Conservation (phyloP, 2,113 vertebrate genomes). For the Sterna hirundo region DNA sequence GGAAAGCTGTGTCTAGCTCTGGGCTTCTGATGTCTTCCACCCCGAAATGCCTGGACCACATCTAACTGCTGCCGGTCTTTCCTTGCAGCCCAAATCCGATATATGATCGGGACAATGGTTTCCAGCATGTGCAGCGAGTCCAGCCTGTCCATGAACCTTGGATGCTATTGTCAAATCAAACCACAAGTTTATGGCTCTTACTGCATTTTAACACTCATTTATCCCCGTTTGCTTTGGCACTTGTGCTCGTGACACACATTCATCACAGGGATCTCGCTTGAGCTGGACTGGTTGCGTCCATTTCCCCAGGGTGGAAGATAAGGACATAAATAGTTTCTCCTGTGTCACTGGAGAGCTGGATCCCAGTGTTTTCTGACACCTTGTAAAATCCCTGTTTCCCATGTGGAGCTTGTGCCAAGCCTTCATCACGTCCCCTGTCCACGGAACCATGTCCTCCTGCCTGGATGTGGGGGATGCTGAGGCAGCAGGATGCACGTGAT, state of each 20-base stretch:
- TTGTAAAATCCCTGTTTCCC: background rate
- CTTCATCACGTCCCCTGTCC: background rate
- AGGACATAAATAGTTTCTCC: background rate
- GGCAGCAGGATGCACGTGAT: background rate
- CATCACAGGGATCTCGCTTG: background rate
- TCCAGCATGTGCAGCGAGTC: background rate
- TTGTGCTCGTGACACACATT: background rate
- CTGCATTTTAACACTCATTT: background rate
- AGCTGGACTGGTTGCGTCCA: background rate
- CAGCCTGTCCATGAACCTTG: background rate
- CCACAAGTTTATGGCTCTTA: background rate
- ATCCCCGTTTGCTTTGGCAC: background rate
- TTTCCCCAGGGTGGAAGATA: background rate
- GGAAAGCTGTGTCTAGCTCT: background rate
- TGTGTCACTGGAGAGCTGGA: background rate
- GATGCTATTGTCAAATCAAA: background rate
- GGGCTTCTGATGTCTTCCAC: background rate
- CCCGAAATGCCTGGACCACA: background rate
- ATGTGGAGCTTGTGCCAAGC: background rate
- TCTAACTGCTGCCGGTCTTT: background rate
- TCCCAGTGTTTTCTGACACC: background rate
- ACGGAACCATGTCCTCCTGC: background rate
- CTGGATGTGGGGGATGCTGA: background rate
- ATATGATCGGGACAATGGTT: rapidly evolving
- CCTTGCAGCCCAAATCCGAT: background rate